Conservation (phyloP, 2,888 invertebrate species). For the Drosophila maculinotata region DNA sequence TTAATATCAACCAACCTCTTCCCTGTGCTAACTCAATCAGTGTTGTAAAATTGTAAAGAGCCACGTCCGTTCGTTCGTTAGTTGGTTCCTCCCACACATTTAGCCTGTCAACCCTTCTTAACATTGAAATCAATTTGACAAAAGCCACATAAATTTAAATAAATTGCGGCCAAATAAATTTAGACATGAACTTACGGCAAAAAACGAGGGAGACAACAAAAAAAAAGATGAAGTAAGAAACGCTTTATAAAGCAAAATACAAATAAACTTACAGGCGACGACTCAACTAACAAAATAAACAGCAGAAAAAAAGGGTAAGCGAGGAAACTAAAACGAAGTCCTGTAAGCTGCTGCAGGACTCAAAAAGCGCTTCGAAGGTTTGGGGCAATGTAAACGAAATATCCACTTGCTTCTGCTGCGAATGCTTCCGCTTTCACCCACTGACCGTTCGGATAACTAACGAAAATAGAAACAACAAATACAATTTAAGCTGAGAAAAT, state of each 20-base stretch:
- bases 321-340: slow-evolving; percentile 57
- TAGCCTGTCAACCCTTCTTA: slow-evolving; percentile 79
- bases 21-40: slow-evolving; percentile 68
- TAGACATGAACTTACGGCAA: slow-evolving; percentile 64
- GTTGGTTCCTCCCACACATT: slow-evolving; percentile 26
- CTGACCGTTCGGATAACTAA: slow-evolving; percentile 61
- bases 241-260: slow-evolving; percentile 69
- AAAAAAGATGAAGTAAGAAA: slow-evolving; percentile 17
- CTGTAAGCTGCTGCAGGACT: slow-evolving; percentile 10
- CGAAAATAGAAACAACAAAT: slow-evolving; percentile 81
- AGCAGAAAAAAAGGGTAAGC: slow-evolving; percentile 49
- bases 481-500: slow-evolving; percentile 78
- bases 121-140: slow-evolving; percentile 81
- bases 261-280: slow-evolving; percentile 76
- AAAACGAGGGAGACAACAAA: slow-evolving; percentile 3
- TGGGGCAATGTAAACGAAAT: slow-evolving; percentile 54
- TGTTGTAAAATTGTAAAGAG: slow-evolving; percentile 43
- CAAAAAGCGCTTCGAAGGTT: slow-evolving; percentile 13
- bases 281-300: slow-evolving; percentile 81
- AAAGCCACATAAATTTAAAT: slow-evolving; percentile 82
- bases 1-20: slow-evolving; percentile 34
- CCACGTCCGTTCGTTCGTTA: slow-evolving; percentile 3
- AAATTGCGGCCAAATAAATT: slow-evolving; percentile 79
- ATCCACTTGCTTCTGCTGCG: slow-evolving; percentile 37
- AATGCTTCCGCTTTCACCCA: slow-evolving; percentile 6